phyloP scores from a whole-genome alignment of 2,113 vertebrate genomes.

The Myiagra hebetior region DNA sequence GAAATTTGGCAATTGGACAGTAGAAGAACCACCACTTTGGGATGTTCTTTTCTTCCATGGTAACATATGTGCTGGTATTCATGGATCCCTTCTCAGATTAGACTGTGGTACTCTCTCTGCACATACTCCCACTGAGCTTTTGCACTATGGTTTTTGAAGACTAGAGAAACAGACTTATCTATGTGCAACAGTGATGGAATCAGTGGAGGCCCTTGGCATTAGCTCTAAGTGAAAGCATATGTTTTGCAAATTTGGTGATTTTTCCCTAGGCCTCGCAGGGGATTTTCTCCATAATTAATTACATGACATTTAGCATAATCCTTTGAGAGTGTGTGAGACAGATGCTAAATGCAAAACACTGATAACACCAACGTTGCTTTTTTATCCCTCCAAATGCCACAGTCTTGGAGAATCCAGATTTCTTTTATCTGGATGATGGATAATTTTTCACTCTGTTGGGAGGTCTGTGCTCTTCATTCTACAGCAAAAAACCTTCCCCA shows the following conservation, averaged over 20 bases:
- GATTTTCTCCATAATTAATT: slow-evolving; percentile 31
- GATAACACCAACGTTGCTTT: neutral
- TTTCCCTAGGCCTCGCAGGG: neutral
- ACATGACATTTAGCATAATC: slow-evolving; percentile 36
- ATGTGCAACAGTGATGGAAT: neutral
- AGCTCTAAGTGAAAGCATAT: neutral
- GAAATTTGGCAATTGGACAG: neutral
- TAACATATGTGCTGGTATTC: fast-evolving
- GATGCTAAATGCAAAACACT: slow-evolving; percentile 35
- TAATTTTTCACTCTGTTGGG: slow-evolving; percentile 31
- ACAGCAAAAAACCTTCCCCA: neutral
- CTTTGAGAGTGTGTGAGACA: slow-evolving; percentile 39
- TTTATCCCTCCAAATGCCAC: neutral
- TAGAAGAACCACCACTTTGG: neutral
- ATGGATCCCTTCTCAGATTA: neutral
- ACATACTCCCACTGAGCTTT: neutral
- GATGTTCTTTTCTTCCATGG: neutral
- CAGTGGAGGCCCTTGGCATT: neutral
- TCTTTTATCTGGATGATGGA: slow-evolving; percentile 3
- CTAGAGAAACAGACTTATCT: neutral
- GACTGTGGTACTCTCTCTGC: neutral
- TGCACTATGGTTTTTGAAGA: neutral
- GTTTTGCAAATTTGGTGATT: neutral
- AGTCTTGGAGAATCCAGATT: neutral
- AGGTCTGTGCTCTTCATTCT: neutral